Conservation (phyloP, 35 echinoderm and acorn worm genomes). For the Strongylocentrotus purpuratus region DNA sequence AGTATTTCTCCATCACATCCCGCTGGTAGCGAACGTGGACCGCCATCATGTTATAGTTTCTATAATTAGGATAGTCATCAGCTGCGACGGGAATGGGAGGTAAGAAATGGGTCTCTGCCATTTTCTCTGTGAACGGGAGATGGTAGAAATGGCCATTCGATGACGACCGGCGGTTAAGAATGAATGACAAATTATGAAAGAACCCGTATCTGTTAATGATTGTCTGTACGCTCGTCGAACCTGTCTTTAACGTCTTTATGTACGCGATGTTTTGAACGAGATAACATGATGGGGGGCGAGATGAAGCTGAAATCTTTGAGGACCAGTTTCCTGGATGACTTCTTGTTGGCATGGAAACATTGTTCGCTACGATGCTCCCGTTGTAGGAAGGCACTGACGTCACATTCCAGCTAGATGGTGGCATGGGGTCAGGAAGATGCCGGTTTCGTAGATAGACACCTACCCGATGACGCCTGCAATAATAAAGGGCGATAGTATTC, state of each 20-base stretch:
- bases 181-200: neutral
- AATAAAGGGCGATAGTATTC: neutral
- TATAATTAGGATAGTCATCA: slow-evolving; percentile 30
- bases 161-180: neutral
- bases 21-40: slow-evolving; percentile 18
- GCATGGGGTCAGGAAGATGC: neutral
- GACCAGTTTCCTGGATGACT: neutral
- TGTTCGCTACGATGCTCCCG: neutral
- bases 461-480: neutral
- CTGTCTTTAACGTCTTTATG: neutral
- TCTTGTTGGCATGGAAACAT: neutral
- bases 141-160: neutral
- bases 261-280: neutral
- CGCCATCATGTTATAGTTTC: slow-evolving; percentile 37
- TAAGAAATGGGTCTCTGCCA: neutral
- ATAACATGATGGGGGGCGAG: neutral
- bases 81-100: neutral
- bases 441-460: neutral
- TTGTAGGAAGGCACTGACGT: neutral
- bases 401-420: neutral
- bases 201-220: neutral
- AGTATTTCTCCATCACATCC: neutral
- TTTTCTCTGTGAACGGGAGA: neutral
- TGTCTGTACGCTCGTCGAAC: neutral
- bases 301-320: neutral